A percentile compares a stretch with the other conserved stretches of the same genome.
These are phyloP conservation scores for Hydrotaea diabolus DNA, from an alignment of 2,888 invertebrate genomes.

Conservation along the genomic window DNA sequence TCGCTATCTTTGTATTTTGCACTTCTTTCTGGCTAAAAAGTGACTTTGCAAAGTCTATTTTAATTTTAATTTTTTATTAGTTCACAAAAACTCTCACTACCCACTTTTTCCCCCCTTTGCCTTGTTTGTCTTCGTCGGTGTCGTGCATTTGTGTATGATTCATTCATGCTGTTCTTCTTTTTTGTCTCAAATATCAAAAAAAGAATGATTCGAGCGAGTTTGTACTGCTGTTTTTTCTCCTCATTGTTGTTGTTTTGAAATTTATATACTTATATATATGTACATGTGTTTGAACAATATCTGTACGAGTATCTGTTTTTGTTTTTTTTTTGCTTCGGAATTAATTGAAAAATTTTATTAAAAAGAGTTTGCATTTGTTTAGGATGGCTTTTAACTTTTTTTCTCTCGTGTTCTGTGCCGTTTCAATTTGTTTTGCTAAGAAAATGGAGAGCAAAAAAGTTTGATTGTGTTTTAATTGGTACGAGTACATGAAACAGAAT, in stretches of 20 bases:
- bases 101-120: background rate
- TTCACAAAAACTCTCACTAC: conserved; percentile 22
- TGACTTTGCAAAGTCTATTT: conserved; percentile 47
- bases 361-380: conserved; percentile 58
- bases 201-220: background rate
- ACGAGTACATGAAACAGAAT: conserved; percentile 24
- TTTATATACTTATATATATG: background rate
- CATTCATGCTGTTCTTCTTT: conserved; percentile 2
- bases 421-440: conserved; percentile 10
- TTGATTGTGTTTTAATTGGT: conserved; percentile 40
- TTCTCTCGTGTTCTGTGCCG: background rate
- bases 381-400: conserved; percentile 49
- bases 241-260: background rate
- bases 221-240: background rate
- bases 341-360: conserved; percentile 54
- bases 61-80: conserved; percentile 64
- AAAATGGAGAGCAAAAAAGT: conserved; percentile 19
- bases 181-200: conserved; percentile 24
- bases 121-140: background rate
- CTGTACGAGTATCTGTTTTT: conserved; percentile 3
- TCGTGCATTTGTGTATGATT: background rate
- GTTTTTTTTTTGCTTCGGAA: conserved; percentile 54
- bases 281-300: background rate
- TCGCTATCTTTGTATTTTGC: conserved; percentile 30
- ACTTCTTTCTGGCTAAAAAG: conserved; percentile 23